Evolutionary conservation across 2,797 vertebrate species (phyloP), one percentile per base, ranked within the genome.

Genomic region (Hapalemur alaotrensis): DNA sequence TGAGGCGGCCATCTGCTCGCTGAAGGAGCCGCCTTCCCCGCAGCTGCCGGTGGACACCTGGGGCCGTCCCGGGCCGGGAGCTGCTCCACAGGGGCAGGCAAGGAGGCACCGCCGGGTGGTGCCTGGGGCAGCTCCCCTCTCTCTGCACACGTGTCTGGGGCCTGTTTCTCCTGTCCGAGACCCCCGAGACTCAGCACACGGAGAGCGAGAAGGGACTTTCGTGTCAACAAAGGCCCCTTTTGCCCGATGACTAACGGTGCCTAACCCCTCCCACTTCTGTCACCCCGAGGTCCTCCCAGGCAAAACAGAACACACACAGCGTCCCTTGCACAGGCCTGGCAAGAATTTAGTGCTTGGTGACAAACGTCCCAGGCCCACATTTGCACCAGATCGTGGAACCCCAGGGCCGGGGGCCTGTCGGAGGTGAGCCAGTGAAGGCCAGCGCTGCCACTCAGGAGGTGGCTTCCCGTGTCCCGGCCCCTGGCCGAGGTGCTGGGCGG

Each of bases 371-470:
- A 2, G n/a, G 25, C 41, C 38, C 25, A 2, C 1, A 0, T n/a
- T 7, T 30, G 59, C 32, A 4, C 5, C 48, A 2, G 20, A 7
- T 10, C 3, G 1, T 0, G 38, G 69, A 13, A 2, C 32, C 0
- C 2, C 46, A 14, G 11, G 5, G 70, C n/a, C 13, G 4, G 61
- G 23, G 23, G 41, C 38, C 46, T 48, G 28, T 63, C 1, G 0
- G 30, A 12, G 59, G 38, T 4, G 14, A 52, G 4, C 7, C 2
- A 11, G 35, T 18, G 0, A 17, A 48, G 5, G 5, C 46, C 38
- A 11, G 0, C 4, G 0, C 5, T 17, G 30, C n/a, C 65, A 0
- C 4, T 8, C 13, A 0, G 32, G 18, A 43, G 38, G 15, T 0
- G 1, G 3, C 3, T 57, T 22, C 22, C 46, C 28, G 14, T 3